Conservation (phyloP, 1,140 invertebrate species). For the Cephus cinctus region DNA sequence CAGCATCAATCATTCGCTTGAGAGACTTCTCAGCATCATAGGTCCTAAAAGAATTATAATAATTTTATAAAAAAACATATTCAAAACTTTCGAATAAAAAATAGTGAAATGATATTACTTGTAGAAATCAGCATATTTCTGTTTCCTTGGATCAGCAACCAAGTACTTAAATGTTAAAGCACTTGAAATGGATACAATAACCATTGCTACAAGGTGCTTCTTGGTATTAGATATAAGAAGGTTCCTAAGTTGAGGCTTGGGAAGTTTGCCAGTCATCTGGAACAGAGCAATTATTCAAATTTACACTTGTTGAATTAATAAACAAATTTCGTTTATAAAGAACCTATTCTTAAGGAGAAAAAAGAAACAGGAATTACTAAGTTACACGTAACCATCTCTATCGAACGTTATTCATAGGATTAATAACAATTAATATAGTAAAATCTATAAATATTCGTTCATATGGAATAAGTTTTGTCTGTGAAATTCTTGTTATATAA, state of each 20-base stretch:
- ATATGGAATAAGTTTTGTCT: too few relatives aligned
- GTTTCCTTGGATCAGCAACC: constrained; percentile 45
- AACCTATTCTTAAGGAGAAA: neutral
- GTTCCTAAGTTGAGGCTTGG: constrained; percentile 55
- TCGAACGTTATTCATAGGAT: neutral
- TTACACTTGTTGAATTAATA: too few relatives aligned
- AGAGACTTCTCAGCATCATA: constrained; percentile 52
- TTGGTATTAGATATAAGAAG: constrained; percentile 42
- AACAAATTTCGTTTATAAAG: neutral
- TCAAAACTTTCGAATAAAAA: constrained; percentile 7
- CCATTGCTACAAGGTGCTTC: constrained; percentile 35
- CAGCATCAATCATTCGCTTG: constrained; percentile 52
- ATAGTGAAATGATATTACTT: constrained; percentile 41
- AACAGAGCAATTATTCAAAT: too few relatives aligned
- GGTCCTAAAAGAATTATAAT: constrained; percentile 42
- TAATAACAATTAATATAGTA: neutral
- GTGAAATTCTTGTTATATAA: too few relatives aligned
- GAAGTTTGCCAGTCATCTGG: constrained; percentile 18
- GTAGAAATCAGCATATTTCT: constrained; percentile 55
- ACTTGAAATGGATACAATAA: constrained; percentile 11
- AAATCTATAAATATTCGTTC: neutral
- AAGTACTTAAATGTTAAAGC: constrained; percentile 37
- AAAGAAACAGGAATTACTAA: neutral
- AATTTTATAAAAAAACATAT: neutral
- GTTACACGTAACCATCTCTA: neutral